Evolutionary conservation across 2,113 vertebrate genomes (phyloP).

Genomic region (Rhynchomys soricoides): DNA sequence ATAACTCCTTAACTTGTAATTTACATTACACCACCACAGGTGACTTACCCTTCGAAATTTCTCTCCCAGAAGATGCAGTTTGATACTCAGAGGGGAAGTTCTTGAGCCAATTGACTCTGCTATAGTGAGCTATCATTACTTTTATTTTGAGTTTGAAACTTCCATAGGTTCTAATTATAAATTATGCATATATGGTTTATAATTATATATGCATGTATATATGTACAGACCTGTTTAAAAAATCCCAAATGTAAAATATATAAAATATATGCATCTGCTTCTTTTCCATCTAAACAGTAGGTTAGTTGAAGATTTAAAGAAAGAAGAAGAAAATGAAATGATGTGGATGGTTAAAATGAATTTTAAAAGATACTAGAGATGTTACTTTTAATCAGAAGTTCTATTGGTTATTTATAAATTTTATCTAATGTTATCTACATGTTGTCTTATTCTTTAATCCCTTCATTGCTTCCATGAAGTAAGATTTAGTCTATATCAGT

Average conservation of each 20-base stretch:
- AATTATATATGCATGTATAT: background rate
- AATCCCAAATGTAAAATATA: background rate
- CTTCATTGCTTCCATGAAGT: background rate
- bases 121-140: background rate
- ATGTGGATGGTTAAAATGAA: background rate
- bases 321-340: background rate
- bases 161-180: slow-evolving; percentile 35
- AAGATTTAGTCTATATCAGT: background rate
- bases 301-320: background rate
- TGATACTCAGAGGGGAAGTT: slow-evolving; percentile 46
- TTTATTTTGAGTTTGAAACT: slow-evolving; percentile 45
- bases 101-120: background rate
- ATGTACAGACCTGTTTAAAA: background rate
- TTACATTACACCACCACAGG: slow-evolving; percentile 71
- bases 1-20: slow-evolving; percentile 74
- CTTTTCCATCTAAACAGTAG: slow-evolving; percentile 1
- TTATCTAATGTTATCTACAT: background rate
- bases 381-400: background rate
- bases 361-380: background rate
- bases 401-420: background rate
- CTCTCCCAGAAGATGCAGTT: slow-evolving; percentile 59
- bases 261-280: background rate
- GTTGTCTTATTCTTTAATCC: background rate
- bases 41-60: slow-evolving; percentile 69
- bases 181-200: background rate